Conservation (phyloP, 2,888 invertebrate species). For the Rhingia campestris region DNA sequence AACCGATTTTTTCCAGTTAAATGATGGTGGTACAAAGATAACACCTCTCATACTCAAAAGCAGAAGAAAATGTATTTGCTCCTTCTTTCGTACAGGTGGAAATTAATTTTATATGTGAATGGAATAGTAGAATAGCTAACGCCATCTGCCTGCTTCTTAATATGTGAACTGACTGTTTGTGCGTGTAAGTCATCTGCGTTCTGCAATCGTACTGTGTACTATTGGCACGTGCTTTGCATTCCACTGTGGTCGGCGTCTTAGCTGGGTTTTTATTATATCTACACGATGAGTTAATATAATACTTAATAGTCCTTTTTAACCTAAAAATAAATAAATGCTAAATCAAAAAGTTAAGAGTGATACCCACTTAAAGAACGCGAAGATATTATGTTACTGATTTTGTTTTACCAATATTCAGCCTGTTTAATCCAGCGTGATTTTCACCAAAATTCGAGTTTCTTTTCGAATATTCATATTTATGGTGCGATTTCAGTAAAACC, state of each 20-base stretch:
- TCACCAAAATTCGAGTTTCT: too few species aligned
- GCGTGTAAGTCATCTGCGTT: conserved; percentile 16
- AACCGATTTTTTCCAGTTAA: conserved; percentile 44
- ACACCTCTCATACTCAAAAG: conserved; percentile 52
- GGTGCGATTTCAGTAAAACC: too few species aligned
- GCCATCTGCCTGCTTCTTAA: conserved; percentile 62
- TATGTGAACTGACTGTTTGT: conserved; percentile 14
- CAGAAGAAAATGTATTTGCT: conserved; percentile 56
- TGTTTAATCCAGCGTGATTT: too few species aligned
- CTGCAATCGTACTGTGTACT: conserved; percentile 42
- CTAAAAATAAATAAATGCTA: not conserved
- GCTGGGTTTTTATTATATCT: not conserved
- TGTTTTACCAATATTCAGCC: too few species aligned
- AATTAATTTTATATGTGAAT: conserved; percentile 72
- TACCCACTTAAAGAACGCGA: conserved; percentile 5
- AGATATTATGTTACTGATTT: too few species aligned
- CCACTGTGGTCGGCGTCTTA: conserved; percentile 23
- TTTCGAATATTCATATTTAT: too few species aligned
- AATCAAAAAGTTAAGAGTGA: conserved; percentile 17
- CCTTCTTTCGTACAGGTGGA: conserved; percentile 65
- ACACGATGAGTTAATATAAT: not conserved
- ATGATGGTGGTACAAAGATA: conserved; percentile 66
- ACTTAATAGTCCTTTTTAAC: not conserved
- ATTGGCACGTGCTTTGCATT: conserved; percentile 73
- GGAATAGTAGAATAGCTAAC: conserved; percentile 72